Conservation (phyloP, 2,113 vertebrate genomes). For the Columbina picui region DNA sequence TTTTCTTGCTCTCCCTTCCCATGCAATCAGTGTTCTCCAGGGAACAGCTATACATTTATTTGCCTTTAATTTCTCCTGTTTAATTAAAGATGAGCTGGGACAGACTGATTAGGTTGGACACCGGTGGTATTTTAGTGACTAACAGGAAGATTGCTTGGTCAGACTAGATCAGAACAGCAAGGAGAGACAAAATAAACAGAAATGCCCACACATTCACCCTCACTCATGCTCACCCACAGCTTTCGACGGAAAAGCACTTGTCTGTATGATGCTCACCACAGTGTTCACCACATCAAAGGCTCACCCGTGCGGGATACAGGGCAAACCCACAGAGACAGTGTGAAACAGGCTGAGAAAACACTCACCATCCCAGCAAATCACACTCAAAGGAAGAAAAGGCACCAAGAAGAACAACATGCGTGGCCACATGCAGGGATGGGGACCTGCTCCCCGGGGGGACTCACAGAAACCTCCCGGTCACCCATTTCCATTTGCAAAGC, state of each 20-base stretch:
- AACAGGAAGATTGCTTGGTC: not conserved
- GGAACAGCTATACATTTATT: not conserved
- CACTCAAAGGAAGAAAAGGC: not conserved
- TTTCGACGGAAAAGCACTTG: not conserved
- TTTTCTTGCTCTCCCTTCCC: not conserved
- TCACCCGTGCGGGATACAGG: rapidly evolving
- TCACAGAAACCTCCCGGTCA: not conserved
- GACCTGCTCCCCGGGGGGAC: not conserved
- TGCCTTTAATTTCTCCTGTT: not conserved
- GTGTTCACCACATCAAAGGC: not conserved
- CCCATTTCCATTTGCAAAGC: not conserved
- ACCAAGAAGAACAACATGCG: not conserved
- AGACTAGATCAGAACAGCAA: not conserved
- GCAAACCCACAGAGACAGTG: rapidly evolving
- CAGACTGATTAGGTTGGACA: not conserved
- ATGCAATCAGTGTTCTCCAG: not conserved
- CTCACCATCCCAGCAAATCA: not conserved
- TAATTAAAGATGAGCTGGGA: not conserved
- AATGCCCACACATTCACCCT: not conserved
- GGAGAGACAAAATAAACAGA: constrained; percentile 16
- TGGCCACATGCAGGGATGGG: rapidly evolving
- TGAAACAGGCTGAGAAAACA: not conserved
- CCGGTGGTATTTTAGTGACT: not conserved
- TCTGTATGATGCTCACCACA: not conserved
- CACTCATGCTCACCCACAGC: rapidly evolving